Conservation (phyloP, 2,888 invertebrate genomes). For the Lasioglossum morio region DNA sequence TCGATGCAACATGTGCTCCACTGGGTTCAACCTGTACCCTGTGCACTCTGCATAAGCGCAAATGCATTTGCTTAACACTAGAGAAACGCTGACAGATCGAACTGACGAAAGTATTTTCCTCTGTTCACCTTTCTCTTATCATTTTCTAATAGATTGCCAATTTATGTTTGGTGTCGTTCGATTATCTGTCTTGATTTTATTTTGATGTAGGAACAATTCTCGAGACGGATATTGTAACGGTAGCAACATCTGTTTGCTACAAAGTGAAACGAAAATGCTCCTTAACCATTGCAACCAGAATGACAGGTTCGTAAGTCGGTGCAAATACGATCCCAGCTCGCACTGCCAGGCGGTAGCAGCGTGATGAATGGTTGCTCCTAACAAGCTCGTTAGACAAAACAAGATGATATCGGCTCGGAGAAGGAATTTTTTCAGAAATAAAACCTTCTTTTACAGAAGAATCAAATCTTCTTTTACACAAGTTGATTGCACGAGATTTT, state of each 20-base stretch:
- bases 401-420: not conserved
- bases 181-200: not conserved
- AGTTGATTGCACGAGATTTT: too few relatives aligned
- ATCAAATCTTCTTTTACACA: too few relatives aligned
- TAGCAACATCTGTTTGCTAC: not conserved
- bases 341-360: not conserved
- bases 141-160: not conserved
- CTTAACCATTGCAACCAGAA: not conserved
- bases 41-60: too few relatives aligned
- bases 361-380: not conserved
- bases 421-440: not conserved
- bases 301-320: not conserved
- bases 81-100: not conserved
- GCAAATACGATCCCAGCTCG: not conserved
- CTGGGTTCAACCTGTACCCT: not conserved
- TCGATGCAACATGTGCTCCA: not conserved
- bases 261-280: not conserved
- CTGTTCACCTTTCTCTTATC: not conserved
- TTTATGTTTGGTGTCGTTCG: not conserved
- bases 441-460: too few relatives aligned
- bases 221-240: not conserved
- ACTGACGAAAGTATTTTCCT: not conserved
- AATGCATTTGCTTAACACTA: not conserved
- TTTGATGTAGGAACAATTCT: not conserved
- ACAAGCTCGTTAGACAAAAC: not conserved